Conservation (phyloP, 2,113 vertebrate species). For the human region DNA sequence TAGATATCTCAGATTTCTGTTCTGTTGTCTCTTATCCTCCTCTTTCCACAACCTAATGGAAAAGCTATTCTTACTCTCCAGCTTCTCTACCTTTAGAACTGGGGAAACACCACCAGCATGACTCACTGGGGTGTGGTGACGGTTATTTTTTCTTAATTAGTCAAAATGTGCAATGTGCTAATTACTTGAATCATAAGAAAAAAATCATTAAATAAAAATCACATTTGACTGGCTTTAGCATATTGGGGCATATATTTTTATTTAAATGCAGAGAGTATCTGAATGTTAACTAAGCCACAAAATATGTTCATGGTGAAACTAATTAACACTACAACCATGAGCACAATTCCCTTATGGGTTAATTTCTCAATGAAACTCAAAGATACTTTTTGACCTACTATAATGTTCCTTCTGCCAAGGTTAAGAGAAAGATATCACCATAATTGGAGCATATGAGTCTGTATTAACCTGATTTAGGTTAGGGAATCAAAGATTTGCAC, state of each 20-base stretch:
- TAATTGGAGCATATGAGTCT: constrained; percentile 78
- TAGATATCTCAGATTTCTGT: neutral
- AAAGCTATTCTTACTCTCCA: neutral
- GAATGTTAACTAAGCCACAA: constrained; percentile 79
- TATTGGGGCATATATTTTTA: constrained; percentile 76
- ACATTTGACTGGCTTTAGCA: constrained; percentile 68
- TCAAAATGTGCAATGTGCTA: constrained; percentile 70
- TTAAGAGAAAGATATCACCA: constrained; percentile 80
- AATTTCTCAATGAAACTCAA: constrained; percentile 81
- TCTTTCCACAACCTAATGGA: neutral
- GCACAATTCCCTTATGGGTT: constrained; percentile 77
- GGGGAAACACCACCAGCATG: constrained; percentile 19
- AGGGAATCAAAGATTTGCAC: constrained; percentile 76
- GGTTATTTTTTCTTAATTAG: constrained; percentile 67
- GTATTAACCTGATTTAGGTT: constrained; percentile 81
- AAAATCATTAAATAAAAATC: constrained; percentile 75
- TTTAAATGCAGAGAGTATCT: constrained; percentile 75
- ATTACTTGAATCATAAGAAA: constrained; percentile 70
- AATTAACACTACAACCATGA: constrained; percentile 77
- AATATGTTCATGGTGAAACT: constrained; percentile 75
- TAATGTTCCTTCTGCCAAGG: constrained; percentile 81
- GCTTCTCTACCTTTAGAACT: constrained; percentile 33
- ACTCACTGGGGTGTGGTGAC: constrained; percentile 37
- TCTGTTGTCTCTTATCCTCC: neutral
- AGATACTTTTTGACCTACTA: constrained; percentile 80